Conservation (phyloP, 2,113 vertebrate species). For the Haliaeetus leucogaster region DNA sequence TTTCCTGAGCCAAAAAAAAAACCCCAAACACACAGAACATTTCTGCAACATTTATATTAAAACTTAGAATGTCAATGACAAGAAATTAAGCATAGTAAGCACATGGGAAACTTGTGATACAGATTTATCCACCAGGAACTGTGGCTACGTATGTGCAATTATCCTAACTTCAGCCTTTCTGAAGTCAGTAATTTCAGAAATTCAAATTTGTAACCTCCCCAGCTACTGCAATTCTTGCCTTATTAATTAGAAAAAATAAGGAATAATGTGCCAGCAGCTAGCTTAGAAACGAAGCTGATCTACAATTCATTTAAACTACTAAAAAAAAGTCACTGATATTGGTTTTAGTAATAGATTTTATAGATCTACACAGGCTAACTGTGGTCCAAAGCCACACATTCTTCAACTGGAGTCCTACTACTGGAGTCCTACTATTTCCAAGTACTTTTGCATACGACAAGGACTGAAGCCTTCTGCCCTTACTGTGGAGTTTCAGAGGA, state of each 20-base stretch:
- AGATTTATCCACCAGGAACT: background rate
- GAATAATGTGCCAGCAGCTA: background rate
- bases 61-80: background rate
- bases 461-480: background rate
- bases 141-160: rapidly evolving
- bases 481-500: background rate
- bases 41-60: background rate
- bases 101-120: rapidly evolving
- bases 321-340: rapidly evolving
- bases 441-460: background rate
- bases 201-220: background rate
- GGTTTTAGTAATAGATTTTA: background rate
- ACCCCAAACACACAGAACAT: background rate
- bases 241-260: background rate
- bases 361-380: background rate
- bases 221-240: background rate
- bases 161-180: background rate
- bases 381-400: background rate
- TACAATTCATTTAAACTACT: background rate
- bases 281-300: background rate
- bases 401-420: too few relatives aligned
- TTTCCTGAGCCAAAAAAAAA: background rate
- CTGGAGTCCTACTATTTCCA: background rate
- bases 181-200: background rate
- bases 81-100: background rate